Base-by-base conservation (phyloP, 1,140 invertebrate species). In the Pinna nobilis region DNA sequence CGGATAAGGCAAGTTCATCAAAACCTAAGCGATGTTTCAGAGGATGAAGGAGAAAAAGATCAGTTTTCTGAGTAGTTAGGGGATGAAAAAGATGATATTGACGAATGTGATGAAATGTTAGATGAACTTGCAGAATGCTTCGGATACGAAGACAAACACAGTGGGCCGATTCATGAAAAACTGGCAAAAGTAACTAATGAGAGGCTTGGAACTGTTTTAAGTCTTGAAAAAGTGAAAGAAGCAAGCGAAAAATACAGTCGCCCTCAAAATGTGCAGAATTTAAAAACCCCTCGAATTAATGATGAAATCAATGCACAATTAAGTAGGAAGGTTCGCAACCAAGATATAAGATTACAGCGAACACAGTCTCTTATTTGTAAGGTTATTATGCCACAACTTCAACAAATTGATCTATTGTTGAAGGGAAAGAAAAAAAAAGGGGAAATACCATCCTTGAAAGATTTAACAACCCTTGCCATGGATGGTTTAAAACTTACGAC, bases 351-450 rank as follows among this genome's bases (percentile, higher is more conserved):
- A 25, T 30, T 59, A 18, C 55, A 59, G 33, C 28, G 4, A n/a
- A 30, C 55, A 11, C 55, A 59, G 55, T n/a, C 55, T 30, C 32
- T 59, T 18, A 32, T 32, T 13, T 59, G 55, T 3, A 59, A 59
- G 4, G 55, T 32, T 11, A 30, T 59, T 33, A 32, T 59, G 11
- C 55, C 28, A 7, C 55, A 59, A 59, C 55, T 32, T 13, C 55
- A 59, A 59, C 55, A 59, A 7, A n/a, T 59, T n/a, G 55, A 59
- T 59, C n/a, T 32, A 33, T 20, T 59, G 55, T 13, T 33, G 23
- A 59, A 59, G 55, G 11, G 20, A 7, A 32, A 32, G 33, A 59
- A 59, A 15, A 18, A 59, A n/a, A n/a, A n/a, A n/a, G 28, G 55
- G 32, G 55, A 4, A 7, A 3, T 30, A 35, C 6, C 32, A 30